phyloP scores from a whole-genome alignment of 2,888 invertebrate species.

The Sussaba pulchella region DNA sequence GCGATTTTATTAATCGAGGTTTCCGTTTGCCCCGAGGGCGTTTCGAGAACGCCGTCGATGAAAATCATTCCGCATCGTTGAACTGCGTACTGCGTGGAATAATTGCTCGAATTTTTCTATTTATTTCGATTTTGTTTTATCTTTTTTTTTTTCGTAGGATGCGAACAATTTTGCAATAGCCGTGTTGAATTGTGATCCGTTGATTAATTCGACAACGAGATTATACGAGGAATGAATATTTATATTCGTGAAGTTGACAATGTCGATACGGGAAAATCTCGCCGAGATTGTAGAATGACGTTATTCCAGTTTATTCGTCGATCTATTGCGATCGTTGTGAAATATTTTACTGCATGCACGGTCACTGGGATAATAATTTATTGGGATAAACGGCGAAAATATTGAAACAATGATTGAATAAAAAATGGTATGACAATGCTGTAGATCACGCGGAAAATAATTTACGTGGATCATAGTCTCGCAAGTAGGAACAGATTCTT shows the following conservation, averaged over 20 bases:
- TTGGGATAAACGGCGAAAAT: no score
- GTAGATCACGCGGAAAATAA: no score
- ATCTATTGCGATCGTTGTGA: neutral
- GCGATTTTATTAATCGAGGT: conserved; percentile 33
- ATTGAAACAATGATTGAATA: no score
- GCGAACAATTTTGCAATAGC: neutral
- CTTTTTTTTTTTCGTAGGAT: neutral
- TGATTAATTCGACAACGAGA: neutral
- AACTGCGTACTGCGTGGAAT: neutral
- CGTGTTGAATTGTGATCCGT: neutral
- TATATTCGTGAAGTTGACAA: neutral
- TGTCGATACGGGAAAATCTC: no score
- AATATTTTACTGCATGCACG: no score
- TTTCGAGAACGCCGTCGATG: neutral
- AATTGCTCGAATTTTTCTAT: neutral
- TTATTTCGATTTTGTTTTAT: neutral
- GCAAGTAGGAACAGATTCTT: no score
- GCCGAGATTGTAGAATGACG: no score
- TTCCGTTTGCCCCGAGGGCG: neutral
- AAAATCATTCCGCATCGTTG: neutral
- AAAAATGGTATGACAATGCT: no score
- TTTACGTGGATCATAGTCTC: no score
- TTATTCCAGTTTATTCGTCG: neutral
- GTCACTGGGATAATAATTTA: no score
- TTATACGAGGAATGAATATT: neutral